A percentile compares a stretch with the other conserved stretches of the same genome.
phyloP scores from a whole-genome alignment of 2,113 vertebrate genomes.

The Siniperca knerii region DNA sequence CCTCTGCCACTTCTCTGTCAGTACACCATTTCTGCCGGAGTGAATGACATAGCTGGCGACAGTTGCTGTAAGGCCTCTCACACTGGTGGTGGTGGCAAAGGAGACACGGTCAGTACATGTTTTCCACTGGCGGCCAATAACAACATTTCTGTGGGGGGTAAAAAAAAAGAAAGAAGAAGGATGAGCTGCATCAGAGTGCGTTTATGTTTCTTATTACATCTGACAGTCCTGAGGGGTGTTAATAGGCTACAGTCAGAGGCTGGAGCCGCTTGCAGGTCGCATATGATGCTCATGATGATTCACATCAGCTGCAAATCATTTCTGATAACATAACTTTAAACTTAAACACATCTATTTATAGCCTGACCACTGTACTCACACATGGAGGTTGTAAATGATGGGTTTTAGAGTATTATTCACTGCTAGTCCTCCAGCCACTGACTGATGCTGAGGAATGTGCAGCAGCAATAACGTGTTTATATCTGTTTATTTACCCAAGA shows the following conservation, averaged over 20 bases:
- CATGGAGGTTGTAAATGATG: neutral
- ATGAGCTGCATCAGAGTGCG: conserved; percentile 50
- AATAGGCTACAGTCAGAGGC: conserved; percentile 8
- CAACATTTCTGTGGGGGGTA: conserved; percentile 42
- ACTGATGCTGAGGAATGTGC: conserved; percentile 79
- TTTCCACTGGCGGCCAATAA: conserved; percentile 52
- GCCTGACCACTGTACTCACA: neutral
- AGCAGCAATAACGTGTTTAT: conserved; percentile 47
- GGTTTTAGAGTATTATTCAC: neutral
- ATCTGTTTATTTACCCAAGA: conserved; percentile 57
- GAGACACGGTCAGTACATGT: conserved; percentile 63
- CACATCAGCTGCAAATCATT: conserved; percentile 26
- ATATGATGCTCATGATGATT: conserved; percentile 23
- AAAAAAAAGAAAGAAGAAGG: neutral
- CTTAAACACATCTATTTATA: conserved; percentile 8
- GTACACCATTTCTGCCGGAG: conserved; percentile 35
- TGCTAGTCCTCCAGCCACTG: conserved; percentile 5
- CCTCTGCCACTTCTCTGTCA: conserved; percentile 50
- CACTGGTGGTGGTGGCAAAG: conserved; percentile 39
- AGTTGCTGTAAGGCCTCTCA: conserved; percentile 67
- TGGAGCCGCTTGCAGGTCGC: conserved; percentile 10
- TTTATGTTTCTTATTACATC: conserved; percentile 27
- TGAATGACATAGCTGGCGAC: conserved; percentile 69
- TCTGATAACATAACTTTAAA: conserved; percentile 45
- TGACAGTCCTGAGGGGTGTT: conserved; percentile 47